phyloP scores from a whole-genome alignment of 2,113 vertebrate species.

The Echinops telfairi region DNA sequence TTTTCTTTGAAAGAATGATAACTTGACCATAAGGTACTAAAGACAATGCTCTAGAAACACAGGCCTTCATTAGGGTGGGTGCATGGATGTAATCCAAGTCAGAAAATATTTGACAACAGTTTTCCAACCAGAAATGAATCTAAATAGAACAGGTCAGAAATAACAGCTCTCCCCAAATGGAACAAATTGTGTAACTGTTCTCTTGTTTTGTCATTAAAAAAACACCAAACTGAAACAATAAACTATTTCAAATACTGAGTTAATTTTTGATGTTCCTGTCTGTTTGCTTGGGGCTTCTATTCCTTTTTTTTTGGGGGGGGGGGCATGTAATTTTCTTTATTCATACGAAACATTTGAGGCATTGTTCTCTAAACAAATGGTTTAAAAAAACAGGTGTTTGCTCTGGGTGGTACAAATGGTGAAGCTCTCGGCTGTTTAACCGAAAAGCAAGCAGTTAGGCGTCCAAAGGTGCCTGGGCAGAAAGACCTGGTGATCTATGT shows the following conservation, averaged over 20 bases:
- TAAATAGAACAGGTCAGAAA: constrained; percentile 32
- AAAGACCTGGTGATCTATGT: too few species aligned
- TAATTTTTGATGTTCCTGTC: constrained; percentile 29
- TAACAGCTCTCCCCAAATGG: neutral
- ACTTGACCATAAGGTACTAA: neutral
- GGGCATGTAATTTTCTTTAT: too few species aligned
- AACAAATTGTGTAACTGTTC: constrained; percentile 27
- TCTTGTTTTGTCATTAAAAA: constrained; percentile 17
- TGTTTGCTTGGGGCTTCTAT: constrained; percentile 15
- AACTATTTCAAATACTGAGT: constrained; percentile 26
- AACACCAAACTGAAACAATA: constrained; percentile 14
- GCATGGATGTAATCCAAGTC: neutral
- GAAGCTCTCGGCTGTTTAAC: too few species aligned
- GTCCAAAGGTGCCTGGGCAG: too few species aligned
- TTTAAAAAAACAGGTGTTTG: too few species aligned
- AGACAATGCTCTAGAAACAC: neutral
- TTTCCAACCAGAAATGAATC: neutral
- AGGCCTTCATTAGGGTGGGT: neutral
- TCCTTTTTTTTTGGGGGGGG: neutral
- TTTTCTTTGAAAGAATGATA: neutral
- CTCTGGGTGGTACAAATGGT: too few species aligned
- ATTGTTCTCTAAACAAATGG: too few species aligned
- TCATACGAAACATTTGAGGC: too few species aligned
- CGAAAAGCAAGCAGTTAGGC: too few species aligned
- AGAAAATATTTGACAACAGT: constrained; percentile 34